A percentile compares a stretch with the other conserved stretches of the same genome.
Conservation (phyloP, 2,797 vertebrate species). For the Oryzias dopingdopingensis region DNA sequence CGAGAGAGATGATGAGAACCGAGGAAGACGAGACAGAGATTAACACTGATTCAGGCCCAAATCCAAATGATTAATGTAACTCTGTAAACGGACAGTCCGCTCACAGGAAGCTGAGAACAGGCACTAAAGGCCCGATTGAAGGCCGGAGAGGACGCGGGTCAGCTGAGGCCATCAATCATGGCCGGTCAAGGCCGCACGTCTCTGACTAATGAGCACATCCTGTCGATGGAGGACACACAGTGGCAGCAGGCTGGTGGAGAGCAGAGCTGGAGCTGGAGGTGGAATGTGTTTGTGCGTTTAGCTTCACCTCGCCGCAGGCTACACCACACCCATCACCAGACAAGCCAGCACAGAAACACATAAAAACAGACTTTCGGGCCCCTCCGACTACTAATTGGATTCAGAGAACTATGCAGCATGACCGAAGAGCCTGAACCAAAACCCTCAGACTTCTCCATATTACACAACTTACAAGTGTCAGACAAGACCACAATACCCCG, state of each 20-base stretch:
- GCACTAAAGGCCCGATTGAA: too few species aligned
- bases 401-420: conserved; percentile 76
- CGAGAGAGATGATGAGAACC: conserved; percentile 5
- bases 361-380: conserved; percentile 72
- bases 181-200: too few species aligned
- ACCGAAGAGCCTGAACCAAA: conserved; percentile 66
- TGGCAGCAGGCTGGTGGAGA: background rate
- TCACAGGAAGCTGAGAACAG: too few species aligned
- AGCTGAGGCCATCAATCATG: too few species aligned
- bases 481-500: conserved; percentile 62
- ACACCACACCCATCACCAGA: conserved; percentile 68
- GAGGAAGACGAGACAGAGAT: conserved; percentile 20
- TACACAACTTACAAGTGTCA: conserved; percentile 72
- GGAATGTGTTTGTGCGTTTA: conserved; percentile 73
- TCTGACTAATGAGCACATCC: too few species aligned
- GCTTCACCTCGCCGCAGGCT: conserved; percentile 71
- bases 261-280: conserved; percentile 51
- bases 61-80: too few species aligned
- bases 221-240: too few species aligned
- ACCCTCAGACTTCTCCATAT: conserved; percentile 60
- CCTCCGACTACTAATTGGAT: conserved; percentile 76
- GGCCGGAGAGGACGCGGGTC: too few species aligned
- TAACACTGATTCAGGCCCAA: background rate
- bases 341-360: conserved; percentile 69
- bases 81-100: too few species aligned